Evolutionary conservation across 1,140 invertebrate genomes (phyloP), one percentile per base, ranked within the genome.

Genomic region (Choristoneura fumiferana): DNA sequence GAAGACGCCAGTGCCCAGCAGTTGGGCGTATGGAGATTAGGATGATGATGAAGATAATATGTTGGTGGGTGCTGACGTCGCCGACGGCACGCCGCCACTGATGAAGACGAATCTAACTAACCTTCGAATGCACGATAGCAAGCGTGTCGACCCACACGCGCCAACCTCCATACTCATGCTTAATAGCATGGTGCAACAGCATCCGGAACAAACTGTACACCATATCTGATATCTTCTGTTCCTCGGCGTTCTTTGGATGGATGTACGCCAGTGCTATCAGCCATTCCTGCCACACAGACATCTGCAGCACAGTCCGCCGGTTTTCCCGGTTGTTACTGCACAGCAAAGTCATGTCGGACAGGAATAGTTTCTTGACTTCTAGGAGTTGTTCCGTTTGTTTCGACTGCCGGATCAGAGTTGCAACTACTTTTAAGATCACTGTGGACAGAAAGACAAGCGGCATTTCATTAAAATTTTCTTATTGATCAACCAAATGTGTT

Each of bases 251-350:
- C 81, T 97, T 96, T 0, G 98, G 98, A 87, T 99, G 98, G 56
- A 99, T 98, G 82, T 99, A 99, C 17, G 98, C 97, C 94, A 99
- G 95, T 4, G 98, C 97, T 71, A 99, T 99, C 0, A 99, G 91
- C 98, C 98, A 99, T 81, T 99, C 98, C 90, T 99, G 98, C 98
- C 98, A 99, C 0, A 99, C 98, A 4, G 98, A 99, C 98, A 99
- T 99, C 90, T 99, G 98, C 9, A 99, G 91, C 1, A 99, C 97
- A 0, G 97, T 99, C 65, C 98, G 91, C 52, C 98, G 90, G 89
- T 99, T 99, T 84, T 99, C 98, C 13, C 97, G 92, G 83, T 98
- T 99, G 81, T 98, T 98, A 78, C 98, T 98, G 84, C 98, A 99
- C 12, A 99, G 90, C 54, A 98, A 90, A 3, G 97, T 99, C 94